Base-by-base conservation (phyloP, 1,140 invertebrate species). In the Euura saliciscinereae region DNA sequence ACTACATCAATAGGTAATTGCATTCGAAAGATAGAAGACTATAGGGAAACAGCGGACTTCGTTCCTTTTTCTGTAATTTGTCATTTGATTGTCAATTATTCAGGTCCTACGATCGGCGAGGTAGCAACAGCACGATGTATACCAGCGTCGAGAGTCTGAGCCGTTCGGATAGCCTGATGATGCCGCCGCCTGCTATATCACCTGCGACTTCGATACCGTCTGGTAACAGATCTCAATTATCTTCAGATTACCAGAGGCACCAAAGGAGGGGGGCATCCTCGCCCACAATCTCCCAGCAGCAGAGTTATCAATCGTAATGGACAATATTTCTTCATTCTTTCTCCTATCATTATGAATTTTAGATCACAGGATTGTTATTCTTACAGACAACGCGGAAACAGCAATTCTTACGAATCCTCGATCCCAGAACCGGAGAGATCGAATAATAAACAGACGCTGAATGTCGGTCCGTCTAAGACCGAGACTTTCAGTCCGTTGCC, bases 101-200 rank as follows among this genome's bases (percentile, higher is more conserved):
- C 11, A 86, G 83, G 65, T 81, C 80, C 42, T 86, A 84, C 44
- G 85, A 88, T 76, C 80, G 86, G 8, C 80, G 86, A 45, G 86
- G 85, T 65, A 87, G 86, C 68, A 88, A 86, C 71, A 88, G 86
- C 75, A 88, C 86, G 51, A 86, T 86, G 78, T 87, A 85, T 44
- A 87, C 85, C n/a, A 88, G 86, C 65, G 86, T 87, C 81, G 86
- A 88, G 74, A 87, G 84, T 76, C 82, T 87, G 68, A 87, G 82
- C 75, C 80, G 84, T 45, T 80, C 78, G 66, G 85, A 87, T 71
- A 84, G 77, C 71, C 44, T 78, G 43, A 76, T 83, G 67, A 84
- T 85, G 79, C 82, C 82, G 73, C 83, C 81, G 65, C 78, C 79
- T 10, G 76, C 77, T 2, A 45, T 65, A 44, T 78, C 77, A 8